These are phyloP conservation scores for Agrotis ipsilon DNA, from an alignment of 2,888 invertebrate species.

Conservation along the genomic window DNA sequence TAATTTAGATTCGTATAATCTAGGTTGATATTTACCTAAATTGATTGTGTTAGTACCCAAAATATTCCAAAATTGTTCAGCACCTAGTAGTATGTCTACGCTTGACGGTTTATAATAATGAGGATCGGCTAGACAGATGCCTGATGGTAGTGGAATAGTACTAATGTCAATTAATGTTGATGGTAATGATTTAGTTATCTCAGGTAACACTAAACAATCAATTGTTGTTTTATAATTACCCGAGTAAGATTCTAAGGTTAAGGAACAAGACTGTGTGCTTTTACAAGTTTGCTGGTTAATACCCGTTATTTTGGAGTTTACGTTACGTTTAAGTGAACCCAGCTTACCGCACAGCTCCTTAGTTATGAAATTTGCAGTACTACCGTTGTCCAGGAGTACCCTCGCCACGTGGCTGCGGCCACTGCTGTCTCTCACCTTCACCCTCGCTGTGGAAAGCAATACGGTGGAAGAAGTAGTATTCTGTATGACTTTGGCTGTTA, in stretches of 20 bases:
- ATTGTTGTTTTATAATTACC: constrained; percentile 41
- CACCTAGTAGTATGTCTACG: constrained; percentile 37
- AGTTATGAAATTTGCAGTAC: constrained; percentile 10
- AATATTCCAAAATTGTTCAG: constrained; percentile 22
- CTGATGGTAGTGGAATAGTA: constrained; percentile 25
- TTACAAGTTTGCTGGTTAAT: constrained; percentile 46
- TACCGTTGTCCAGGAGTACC: background rate
- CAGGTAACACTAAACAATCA: constrained; percentile 43
- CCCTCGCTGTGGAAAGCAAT: constrained; percentile 19
- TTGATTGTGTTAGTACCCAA: constrained; percentile 14
- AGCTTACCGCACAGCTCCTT: constrained; percentile 35
- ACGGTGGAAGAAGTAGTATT: constrained; percentile 37
- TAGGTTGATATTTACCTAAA: constrained; percentile 9
- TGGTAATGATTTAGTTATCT: constrained; percentile 46
- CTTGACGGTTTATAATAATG: constrained; percentile 35
- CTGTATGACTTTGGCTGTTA: constrained; percentile 6
- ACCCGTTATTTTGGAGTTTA: constrained; percentile 50
- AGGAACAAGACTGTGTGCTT: constrained; percentile 42
- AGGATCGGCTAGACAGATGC: constrained; percentile 33
- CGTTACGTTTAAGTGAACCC: constrained; percentile 27
- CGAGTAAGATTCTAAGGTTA: constrained; percentile 35
- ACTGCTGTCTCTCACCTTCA: constrained; percentile 12
- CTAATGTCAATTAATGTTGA: constrained; percentile 29
- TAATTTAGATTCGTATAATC: constrained; percentile 33
- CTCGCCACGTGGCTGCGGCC: background rate